phyloP scores from a whole-genome alignment of 2,797 vertebrate genomes.

The Parauchenoglanis punctatus region DNA sequence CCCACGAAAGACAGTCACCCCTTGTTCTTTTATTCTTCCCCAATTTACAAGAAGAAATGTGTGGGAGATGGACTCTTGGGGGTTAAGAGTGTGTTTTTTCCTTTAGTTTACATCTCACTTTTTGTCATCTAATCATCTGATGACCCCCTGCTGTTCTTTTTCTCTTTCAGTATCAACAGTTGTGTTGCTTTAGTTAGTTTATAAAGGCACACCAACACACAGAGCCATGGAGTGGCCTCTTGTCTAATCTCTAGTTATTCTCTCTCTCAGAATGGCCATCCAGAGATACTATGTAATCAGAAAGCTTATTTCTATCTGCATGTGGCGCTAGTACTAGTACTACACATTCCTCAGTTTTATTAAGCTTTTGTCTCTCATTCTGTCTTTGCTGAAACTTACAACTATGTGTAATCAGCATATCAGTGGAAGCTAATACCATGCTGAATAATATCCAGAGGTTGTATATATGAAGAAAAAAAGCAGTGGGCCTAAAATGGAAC shows the following conservation, averaged over 20 bases:
- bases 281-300: not conserved
- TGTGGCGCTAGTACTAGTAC: too few relatives aligned
- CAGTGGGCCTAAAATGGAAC: too few relatives aligned
- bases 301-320: too few relatives aligned
- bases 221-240: not conserved
- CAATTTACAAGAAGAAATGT: conserved; percentile 42
- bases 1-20: conserved; percentile 64
- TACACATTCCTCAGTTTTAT: too few relatives aligned
- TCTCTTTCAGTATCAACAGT: not conserved
- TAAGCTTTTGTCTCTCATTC: too few relatives aligned
- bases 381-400: too few relatives aligned
- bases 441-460: too few relatives aligned
- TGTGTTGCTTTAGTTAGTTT: not conserved
- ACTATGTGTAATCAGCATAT: too few relatives aligned
- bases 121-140: conserved; percentile 2
- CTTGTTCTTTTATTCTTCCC: conserved; percentile 54
- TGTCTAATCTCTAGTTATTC: not conserved
- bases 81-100: conserved; percentile 36
- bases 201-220: not conserved
- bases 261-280: not conserved
- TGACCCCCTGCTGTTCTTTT: not conserved
- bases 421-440: too few relatives aligned
- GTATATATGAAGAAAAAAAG: too few relatives aligned
- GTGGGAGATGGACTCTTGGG: conserved; percentile 44
- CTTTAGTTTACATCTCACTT: conserved; percentile 35